Conservation (phyloP, 2,113 vertebrate species). For the Onychorhynchus coronatus region DNA sequence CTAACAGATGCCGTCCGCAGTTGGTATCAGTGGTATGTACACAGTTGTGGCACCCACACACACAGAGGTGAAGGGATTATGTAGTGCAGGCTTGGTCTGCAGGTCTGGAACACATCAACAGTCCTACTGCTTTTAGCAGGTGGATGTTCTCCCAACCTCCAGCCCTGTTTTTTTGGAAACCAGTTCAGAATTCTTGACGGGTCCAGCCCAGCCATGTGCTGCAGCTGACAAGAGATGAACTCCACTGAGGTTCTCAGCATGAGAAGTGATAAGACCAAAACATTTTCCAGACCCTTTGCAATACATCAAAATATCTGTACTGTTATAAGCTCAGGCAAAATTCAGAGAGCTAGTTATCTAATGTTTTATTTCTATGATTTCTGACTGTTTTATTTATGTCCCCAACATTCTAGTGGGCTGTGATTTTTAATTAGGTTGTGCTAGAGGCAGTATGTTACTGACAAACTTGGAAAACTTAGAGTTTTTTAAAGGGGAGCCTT, state of each 20-base stretch:
- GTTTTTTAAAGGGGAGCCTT: neutral
- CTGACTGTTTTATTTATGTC: neutral
- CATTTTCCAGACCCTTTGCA: neutral
- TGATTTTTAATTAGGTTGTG: neutral
- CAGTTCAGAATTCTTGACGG: neutral
- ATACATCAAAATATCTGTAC: neutral
- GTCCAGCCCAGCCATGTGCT: neutral
- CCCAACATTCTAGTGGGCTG: neutral
- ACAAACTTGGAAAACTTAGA: neutral
- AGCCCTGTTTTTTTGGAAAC: accelerated
- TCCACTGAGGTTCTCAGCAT: accelerated
- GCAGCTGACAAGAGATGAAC: neutral
- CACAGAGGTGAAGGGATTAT: neutral
- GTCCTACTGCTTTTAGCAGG: neutral
- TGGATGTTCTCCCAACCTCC: neutral
- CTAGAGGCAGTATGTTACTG: neutral
- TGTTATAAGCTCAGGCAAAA: neutral
- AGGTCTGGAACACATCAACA: neutral
- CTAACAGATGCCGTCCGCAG: neutral
- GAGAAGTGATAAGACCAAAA: neutral
- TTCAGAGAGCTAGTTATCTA: neutral
- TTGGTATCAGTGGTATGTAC: accelerated
- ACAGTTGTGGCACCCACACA: accelerated
- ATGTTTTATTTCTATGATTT: neutral
- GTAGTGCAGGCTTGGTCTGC: neutral